These are phyloP conservation scores for Nomada ruficornis DNA, from an alignment of 2,888 invertebrate genomes.

Conservation along the genomic window DNA sequence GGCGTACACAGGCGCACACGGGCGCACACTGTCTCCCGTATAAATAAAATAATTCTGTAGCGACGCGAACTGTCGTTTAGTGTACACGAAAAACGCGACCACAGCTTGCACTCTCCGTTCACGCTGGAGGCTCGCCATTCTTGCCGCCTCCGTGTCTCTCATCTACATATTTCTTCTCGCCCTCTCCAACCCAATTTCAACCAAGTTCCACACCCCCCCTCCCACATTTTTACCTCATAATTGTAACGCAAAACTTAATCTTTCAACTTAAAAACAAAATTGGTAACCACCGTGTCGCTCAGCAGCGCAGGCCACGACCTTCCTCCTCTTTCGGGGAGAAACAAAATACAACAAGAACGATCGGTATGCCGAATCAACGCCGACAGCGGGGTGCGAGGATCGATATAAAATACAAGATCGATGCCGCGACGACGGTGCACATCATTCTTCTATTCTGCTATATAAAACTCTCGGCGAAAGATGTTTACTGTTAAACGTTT, in stretches of 20 bases:
- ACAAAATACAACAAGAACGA: slow-evolving; percentile 21
- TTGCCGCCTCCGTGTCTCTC: slow-evolving; percentile 34
- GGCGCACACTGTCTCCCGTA: slow-evolving; percentile 43
- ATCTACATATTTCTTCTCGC: slow-evolving; percentile 42
- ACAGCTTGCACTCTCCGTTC: slow-evolving; percentile 27
- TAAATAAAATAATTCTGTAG: slow-evolving; percentile 66
- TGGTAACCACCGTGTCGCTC: slow-evolving; percentile 74
- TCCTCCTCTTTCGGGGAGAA: slow-evolving; percentile 36
- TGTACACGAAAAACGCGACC: slow-evolving; percentile 41
- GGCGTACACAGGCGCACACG: slow-evolving; percentile 28
- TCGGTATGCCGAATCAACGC: slow-evolving; percentile 3
- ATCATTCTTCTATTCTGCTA: neutral
- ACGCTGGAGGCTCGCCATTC: slow-evolving; percentile 23
- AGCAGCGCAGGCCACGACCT: slow-evolving; percentile 59
- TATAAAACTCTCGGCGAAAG: neutral
- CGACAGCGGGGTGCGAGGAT: slow-evolving; percentile 13
- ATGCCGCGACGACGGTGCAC: slow-evolving; percentile 1
- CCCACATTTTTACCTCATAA: slow-evolving; percentile 56
- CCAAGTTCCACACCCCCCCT: slow-evolving; percentile 15
- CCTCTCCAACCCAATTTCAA: neutral
- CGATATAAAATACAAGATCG: slow-evolving; percentile 20
- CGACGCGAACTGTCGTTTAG: slow-evolving; percentile 47
- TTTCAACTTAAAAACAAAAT: slow-evolving; percentile 74
- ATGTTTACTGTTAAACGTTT: neutral
- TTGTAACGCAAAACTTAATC: slow-evolving; percentile 75